Evolutionary conservation across 2,113 vertebrate genomes (phyloP).

Genomic region (Coturnix japonica): DNA sequence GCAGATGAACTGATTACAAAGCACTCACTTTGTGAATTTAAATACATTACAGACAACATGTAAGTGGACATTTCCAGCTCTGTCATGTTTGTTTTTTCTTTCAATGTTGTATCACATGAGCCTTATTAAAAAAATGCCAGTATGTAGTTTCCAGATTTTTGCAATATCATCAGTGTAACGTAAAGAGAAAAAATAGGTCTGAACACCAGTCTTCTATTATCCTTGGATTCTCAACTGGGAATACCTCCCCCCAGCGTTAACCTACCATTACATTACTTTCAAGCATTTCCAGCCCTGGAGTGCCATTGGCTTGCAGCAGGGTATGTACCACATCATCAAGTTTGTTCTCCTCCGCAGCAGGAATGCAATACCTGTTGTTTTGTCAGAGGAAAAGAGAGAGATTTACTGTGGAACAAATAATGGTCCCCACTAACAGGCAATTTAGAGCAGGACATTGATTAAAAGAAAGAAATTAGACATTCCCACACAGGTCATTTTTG

Average conservation of each 20-base stretch:
- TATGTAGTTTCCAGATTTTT: background rate
- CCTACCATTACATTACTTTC: conserved; percentile 98
- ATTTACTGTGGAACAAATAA: conserved; percentile 37
- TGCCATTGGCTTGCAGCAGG: conserved; percentile 98
- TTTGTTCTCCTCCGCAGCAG: conserved; percentile 98
- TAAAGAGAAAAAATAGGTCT: background rate
- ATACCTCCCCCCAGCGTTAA: background rate
- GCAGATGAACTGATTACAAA: background rate
- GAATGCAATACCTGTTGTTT: conserved; percentile 95
- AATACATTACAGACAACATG: background rate
- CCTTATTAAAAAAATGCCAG: background rate
- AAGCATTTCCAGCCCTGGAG: conserved; percentile 98
- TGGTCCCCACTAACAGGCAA: background rate
- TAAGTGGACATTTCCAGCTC: background rate
- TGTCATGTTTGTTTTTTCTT: background rate
- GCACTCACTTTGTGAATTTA: background rate
- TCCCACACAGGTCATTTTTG: background rate
- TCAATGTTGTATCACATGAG: background rate
- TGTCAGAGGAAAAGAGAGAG: background rate
- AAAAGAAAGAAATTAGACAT: background rate
- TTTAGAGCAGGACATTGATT: background rate
- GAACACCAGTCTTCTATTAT: background rate
- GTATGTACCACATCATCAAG: conserved; percentile 98
- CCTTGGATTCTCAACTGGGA: background rate
- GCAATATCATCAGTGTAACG: background rate